These are phyloP conservation scores for Nanorana parkeri DNA, from an alignment of 2,113 vertebrate species.

Conservation along the genomic window DNA sequence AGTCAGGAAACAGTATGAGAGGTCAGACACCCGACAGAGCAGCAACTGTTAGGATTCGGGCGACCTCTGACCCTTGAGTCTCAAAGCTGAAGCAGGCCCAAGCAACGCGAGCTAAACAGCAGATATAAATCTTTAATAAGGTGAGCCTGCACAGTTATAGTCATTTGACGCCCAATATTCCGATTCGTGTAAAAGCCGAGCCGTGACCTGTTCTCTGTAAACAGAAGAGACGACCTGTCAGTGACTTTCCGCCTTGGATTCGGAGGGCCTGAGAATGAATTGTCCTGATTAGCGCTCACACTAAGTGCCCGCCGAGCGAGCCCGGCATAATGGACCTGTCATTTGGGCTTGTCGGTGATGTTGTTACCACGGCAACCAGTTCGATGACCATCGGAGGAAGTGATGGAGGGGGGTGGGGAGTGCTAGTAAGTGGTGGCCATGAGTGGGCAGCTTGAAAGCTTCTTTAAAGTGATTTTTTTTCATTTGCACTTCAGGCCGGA, in stretches of 20 bases:
- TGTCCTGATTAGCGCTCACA: neutral
- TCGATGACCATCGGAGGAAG: neutral
- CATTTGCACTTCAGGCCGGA: conserved; percentile 15
- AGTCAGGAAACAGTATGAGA: no score
- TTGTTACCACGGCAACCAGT: conserved; percentile 21
- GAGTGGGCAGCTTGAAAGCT: conserved; percentile 3
- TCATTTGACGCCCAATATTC: no score
- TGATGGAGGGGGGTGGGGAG: no score
- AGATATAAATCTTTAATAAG: no score
- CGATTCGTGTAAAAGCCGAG: no score
- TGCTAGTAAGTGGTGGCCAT: neutral
- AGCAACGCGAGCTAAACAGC: no score
- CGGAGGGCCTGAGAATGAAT: neutral
- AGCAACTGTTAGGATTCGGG: no score
- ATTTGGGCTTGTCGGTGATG: neutral
- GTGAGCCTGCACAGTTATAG: no score
- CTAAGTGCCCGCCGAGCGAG: neutral
- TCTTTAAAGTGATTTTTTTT: conserved; percentile 14
- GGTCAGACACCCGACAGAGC: no score
- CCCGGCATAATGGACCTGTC: neutral
- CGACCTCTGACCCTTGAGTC: no score
- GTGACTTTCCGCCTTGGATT: neutral
- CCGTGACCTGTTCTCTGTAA: no score
- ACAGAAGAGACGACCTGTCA: neutral
- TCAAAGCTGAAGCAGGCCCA: no score